Evolutionary conservation across 2,797 vertebrate species (phyloP), one percentile per base, ranked within the genome.

Genomic region (Hyperoplus immaculatus): DNA sequence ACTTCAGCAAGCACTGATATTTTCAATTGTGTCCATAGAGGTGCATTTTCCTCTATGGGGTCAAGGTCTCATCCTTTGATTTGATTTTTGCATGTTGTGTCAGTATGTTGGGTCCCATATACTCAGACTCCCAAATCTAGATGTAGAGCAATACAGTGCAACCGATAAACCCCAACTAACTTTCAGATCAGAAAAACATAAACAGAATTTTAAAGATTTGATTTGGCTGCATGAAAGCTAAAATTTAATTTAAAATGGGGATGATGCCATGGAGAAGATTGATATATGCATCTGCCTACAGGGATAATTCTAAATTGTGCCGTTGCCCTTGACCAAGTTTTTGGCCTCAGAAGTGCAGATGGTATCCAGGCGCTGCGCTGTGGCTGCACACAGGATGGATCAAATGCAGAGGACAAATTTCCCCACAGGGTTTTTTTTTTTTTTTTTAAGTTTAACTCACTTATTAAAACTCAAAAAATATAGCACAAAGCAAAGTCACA

Each of bases 401-500:
- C 29, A 42, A 42, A 66, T 62, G 50, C 29, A 58, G 65, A 66
- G 68, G 68, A 74, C 13, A 58, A 0, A 61, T 49, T 68, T 78
- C 14, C 55, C 78, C 39, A 8, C 6, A 0, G 54, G 68, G 41
- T 72, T 70, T 69, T 75, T 29, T 29, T 29, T 29, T 29, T 21
- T 29, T 29, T 29, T 29, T 73, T 61, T 50, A 72, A 79, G 36
- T 78, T 53, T 39, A 49, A 67, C 57, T 14, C 58, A 43, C 45
- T 78, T 62, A 67, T 50, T 57, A 45, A 13, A 11, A 45, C 21
- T 64, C 63, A 63, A 54, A 73, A 72, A 65, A 54, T 45, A 68
- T 12, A 70, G n/a, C 56, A 39, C 13, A 71, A 53, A 58, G 64
- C 57, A 75, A 78, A 84, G 79, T 72, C 75, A 75, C 60, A 80